Percentiles rank a stretch among this genome's conserved stretches.
Evolutionary conservation across 1,140 invertebrate genomes (phyloP).

Genomic region (Adoxophyes honmai): DNA sequence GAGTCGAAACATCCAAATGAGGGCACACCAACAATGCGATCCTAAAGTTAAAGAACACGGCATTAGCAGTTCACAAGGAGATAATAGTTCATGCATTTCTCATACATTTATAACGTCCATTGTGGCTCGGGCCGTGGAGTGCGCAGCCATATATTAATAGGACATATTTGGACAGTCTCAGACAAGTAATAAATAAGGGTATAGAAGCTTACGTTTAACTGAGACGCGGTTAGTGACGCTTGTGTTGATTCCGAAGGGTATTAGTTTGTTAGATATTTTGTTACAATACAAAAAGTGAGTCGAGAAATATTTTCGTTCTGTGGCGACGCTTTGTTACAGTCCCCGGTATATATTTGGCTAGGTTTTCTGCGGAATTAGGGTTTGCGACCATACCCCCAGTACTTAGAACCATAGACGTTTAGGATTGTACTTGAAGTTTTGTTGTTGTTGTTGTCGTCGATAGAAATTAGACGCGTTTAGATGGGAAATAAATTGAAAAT

Average conservation of each 20-base stretch:
- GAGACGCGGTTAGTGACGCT: slow-evolving; percentile 35
- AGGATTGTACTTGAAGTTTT: too few relatives aligned
- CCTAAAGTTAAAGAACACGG: not conserved
- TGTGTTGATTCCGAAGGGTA: slow-evolving; percentile 16
- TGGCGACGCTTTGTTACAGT: too few relatives aligned
- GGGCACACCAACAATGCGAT: too few relatives aligned
- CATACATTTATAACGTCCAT: slow-evolving; percentile 49
- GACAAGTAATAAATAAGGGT: slow-evolving; percentile 56
- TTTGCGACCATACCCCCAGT: too few relatives aligned
- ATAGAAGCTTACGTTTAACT: slow-evolving; percentile 34
- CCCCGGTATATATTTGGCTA: too few relatives aligned
- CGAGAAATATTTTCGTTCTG: not conserved
- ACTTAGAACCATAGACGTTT: too few relatives aligned
- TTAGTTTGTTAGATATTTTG: slow-evolving; percentile 7
- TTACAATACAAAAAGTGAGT: not conserved
- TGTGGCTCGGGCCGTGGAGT: slow-evolving; percentile 32
- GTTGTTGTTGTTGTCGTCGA: too few relatives aligned
- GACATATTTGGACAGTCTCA: slow-evolving; percentile 61
- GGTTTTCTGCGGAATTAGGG: too few relatives aligned
- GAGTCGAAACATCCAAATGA: too few relatives aligned
- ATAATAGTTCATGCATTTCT: slow-evolving; percentile 37
- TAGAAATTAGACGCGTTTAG: too few relatives aligned
- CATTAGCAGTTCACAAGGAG: slow-evolving; percentile 27
- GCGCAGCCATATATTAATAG: slow-evolving; percentile 59
- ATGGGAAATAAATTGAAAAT: too few relatives aligned